Evolutionary conservation across 2,113 vertebrate species (phyloP), one percentile per base, ranked within the genome.

Genomic region (Psilopogon haemacephalus): DNA sequence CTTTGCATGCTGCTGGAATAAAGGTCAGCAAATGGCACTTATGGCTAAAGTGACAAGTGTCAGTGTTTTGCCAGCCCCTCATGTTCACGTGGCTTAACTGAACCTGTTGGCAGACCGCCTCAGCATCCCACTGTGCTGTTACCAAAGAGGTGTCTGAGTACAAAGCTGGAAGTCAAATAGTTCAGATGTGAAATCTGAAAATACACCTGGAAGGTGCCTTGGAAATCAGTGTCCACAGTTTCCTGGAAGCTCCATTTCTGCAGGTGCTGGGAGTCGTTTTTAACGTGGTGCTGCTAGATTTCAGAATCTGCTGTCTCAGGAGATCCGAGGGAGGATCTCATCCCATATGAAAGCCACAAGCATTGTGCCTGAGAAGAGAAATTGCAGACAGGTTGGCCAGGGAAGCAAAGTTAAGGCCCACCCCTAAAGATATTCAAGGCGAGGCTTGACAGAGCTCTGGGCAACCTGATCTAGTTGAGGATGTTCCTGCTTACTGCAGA

Each of bases 321-420:
- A 72, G 72, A 92, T 33, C 55, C 58, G 60, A 67, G 92, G 95
- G 58, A 96, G 85, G 46, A 97, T 63, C 90, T 95, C 88, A 54
- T 93, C 94, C 95, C 95, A 94, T 69, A 94, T 63, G 24, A 95
- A 84, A 46, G 84, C 94, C 75, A 97, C 97, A 28, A 97, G 76
- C 59, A 95, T n/a, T 28, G 97, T 88, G 65, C 97, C 97, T 97
- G 93, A 71, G 86, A 93, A 50, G 67, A 86, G 54, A 85, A 70
- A 58, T 89, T 67, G 17, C 8, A 88, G 74, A 86, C 83, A 44
- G 19, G 15, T 50, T 50, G 23, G 24, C 23, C 48, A 50, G 23
- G 48, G 48, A 24, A 16, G 42, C 42, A 44, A 15, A 44, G 23
- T 24, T 50, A 50, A 50, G 24, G 23, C 48, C 48, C 12, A 24